Percentiles rank a stretch among this genome's conserved stretches.
phyloP scores from a whole-genome alignment of 2,888 invertebrate genomes.

The Cenopis cana region DNA sequence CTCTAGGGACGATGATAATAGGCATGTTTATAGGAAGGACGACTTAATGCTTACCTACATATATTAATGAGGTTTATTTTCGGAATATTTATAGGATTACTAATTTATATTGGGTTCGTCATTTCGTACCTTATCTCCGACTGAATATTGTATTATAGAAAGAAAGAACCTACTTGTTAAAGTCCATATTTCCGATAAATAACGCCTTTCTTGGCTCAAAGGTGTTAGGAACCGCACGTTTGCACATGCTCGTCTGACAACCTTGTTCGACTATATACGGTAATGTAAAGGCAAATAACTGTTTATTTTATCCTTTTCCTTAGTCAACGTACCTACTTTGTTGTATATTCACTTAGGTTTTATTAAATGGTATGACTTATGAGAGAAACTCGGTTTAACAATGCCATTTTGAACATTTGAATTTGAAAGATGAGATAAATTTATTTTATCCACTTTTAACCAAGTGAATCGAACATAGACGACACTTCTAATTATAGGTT shows the following conservation, averaged over 20 bases:
- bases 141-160: neutral
- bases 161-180: neutral
- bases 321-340: too few relatives aligned
- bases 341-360: neutral
- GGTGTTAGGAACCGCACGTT: constrained; percentile 15
- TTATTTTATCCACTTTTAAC: too few relatives aligned
- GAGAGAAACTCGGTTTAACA: too few relatives aligned
- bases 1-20: too few relatives aligned
- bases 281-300: constrained; percentile 13
- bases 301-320: constrained; percentile 6
- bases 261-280: constrained; percentile 16
- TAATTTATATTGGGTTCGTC: too few relatives aligned
- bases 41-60: too few relatives aligned
- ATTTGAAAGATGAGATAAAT: too few relatives aligned
- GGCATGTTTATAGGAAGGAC: too few relatives aligned
- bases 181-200: constrained; percentile 3
- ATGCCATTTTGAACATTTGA: neutral
- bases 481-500: too few relatives aligned
- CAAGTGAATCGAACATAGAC: too few relatives aligned
- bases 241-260: constrained; percentile 7
- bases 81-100: too few relatives aligned
- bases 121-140: neutral
- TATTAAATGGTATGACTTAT: neutral
- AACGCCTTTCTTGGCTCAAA: neutral
- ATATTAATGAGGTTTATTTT: too few relatives aligned